These are phyloP conservation scores for Pterois miles DNA, from an alignment of 2,797 vertebrate species.

Conservation along the genomic window DNA sequence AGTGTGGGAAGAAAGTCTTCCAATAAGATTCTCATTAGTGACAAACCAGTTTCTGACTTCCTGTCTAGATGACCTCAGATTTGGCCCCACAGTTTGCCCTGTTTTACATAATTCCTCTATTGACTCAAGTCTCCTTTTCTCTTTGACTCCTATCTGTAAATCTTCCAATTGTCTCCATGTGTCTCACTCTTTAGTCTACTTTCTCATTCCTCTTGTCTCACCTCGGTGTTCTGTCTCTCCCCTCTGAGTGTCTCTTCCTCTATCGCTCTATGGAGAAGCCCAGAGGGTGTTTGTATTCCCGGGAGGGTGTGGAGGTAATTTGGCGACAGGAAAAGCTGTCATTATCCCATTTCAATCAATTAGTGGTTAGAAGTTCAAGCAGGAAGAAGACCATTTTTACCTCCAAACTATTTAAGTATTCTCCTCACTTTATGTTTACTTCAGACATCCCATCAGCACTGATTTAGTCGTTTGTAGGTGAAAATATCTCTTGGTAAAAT, in stretches of 20 bases:
- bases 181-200: slow-evolving; percentile 6
- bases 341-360: slow-evolving; percentile 81
- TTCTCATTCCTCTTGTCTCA: background rate
- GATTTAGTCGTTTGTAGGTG: background rate
- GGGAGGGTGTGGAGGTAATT: slow-evolving; percentile 67
- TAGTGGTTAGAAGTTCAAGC: slow-evolving; percentile 59
- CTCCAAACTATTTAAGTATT: slow-evolving; percentile 9
- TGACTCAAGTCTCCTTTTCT: background rate
- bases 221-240: background rate
- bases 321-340: slow-evolving; percentile 73
- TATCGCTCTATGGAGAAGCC: slow-evolving; percentile 25
- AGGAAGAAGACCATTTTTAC: slow-evolving; percentile 56
- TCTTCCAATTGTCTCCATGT: background rate
- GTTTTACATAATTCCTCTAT: slow-evolving; percentile 33
- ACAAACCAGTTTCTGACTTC: slow-evolving; percentile 38
- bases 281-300: slow-evolving; percentile 64
- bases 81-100: slow-evolving; percentile 38
- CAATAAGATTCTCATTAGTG: slow-evolving; percentile 39
- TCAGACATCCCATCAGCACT: background rate
- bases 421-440: background rate
- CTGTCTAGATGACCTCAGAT: slow-evolving; percentile 50
- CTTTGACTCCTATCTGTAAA: background rate
- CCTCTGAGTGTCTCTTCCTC: background rate
- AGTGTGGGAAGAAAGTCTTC: slow-evolving; percentile 43
- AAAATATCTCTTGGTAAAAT: background rate